Conservation (phyloP, 2,113 vertebrate species). For the Loxodonta africana region DNA sequence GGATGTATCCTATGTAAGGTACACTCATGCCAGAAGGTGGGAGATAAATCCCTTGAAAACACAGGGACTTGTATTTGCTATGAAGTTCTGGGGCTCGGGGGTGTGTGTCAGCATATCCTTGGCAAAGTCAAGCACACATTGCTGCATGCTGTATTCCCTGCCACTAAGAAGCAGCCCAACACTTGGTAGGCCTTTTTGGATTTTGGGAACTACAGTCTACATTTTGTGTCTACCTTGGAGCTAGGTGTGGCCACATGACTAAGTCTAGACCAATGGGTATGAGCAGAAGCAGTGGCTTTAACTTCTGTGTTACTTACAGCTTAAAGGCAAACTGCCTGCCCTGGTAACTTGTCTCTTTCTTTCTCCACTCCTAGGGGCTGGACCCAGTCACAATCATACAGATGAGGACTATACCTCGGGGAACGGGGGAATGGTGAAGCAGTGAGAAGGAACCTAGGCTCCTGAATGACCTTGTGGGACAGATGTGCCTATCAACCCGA, state of each 20-base stretch:
- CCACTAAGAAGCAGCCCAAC: background rate
- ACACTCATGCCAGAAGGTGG: background rate
- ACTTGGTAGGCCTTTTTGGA: background rate
- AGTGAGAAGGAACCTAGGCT: background rate
- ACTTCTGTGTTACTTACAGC: slow-evolving; percentile 1
- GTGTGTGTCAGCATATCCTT: background rate
- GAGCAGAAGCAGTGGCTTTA: background rate
- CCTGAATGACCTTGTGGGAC: background rate
- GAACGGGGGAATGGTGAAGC: background rate
- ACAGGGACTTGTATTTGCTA: background rate
- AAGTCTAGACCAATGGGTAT: background rate
- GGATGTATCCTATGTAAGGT: background rate
- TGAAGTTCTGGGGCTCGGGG: background rate
- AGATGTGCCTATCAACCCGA: background rate
- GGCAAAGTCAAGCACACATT: background rate
- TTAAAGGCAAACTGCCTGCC: background rate
- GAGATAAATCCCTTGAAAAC: background rate
- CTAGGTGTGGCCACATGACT: background rate
- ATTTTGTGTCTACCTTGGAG: background rate
- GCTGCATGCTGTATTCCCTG: background rate
- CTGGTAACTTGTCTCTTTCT: background rate
- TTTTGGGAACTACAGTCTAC: background rate
- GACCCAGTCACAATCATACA: background rate
- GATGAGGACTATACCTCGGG: background rate
- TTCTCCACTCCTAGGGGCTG: background rate